These are phyloP conservation scores for Peromyscus polionotus DNA, from an alignment of 2,113 vertebrate genomes.

Conservation along the genomic window DNA sequence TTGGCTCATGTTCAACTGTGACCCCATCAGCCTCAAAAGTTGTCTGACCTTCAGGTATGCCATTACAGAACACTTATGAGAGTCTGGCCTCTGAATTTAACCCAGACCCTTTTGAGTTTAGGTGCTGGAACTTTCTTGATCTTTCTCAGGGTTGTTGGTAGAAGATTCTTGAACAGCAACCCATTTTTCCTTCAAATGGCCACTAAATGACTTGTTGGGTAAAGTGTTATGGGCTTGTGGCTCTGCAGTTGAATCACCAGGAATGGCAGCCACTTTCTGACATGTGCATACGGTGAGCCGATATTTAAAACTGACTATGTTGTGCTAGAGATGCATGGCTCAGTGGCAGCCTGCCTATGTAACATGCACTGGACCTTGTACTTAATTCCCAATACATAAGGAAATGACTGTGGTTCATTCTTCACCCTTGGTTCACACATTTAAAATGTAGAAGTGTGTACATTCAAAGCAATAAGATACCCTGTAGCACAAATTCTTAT, in stretches of 20 bases:
- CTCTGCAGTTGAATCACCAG: not conserved
- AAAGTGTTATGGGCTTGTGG: not conserved
- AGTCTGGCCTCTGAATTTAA: not conserved
- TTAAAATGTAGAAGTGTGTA: not conserved
- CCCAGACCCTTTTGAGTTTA: not conserved
- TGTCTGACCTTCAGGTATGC: not conserved
- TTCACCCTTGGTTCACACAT: not conserved
- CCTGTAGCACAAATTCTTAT: too few species aligned
- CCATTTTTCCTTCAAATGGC: not conserved
- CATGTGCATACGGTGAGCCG: rapidly evolving
- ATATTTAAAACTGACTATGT: not conserved
- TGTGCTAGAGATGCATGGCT: not conserved
- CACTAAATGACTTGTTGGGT: not conserved
- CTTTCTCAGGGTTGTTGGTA: not conserved
- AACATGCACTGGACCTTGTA: too few species aligned
- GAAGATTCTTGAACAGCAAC: not conserved
- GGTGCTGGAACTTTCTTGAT: not conserved
- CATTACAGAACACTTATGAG: rapidly evolving
- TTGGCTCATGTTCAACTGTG: not conserved
- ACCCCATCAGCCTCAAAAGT: too few species aligned
- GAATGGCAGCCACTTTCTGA: rapidly evolving
- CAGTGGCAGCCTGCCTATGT: not conserved
- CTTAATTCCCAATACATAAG: not conserved
- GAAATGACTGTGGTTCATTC: not conserved
- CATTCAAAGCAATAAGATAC: not conserved